phyloP scores from a whole-genome alignment of 2,797 vertebrate species.

The Mus spretus region DNA sequence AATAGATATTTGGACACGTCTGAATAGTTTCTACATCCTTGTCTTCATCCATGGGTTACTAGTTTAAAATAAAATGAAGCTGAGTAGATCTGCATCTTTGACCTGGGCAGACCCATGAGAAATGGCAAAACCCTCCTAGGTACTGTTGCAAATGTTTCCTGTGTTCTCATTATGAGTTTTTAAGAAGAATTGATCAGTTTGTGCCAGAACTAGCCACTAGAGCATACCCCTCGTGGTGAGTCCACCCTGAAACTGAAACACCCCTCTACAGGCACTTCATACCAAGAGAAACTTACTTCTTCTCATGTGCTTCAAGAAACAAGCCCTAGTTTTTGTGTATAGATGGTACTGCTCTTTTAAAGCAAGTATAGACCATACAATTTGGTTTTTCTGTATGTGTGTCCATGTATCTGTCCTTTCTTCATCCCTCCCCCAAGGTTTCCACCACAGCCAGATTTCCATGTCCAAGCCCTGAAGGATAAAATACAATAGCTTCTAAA shows the following conservation, averaged over 20 bases:
- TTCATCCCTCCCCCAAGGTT: not conserved
- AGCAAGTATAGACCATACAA: not conserved
- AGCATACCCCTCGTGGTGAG: no score
- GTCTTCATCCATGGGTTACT: slow-evolving; percentile 58
- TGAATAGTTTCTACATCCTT: not conserved
- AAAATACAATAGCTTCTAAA: not conserved
- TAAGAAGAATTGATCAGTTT: not conserved
- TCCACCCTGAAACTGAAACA: no score
- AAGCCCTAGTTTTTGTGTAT: not conserved
- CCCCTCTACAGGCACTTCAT: not conserved
- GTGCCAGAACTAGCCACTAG: not conserved
- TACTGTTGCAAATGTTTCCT: not conserved
- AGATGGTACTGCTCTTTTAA: no score
- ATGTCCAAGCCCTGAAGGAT: not conserved
- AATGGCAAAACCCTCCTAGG: not conserved
- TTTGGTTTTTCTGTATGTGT: not conserved
- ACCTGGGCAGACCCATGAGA: not conserved
- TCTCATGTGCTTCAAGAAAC: no score
- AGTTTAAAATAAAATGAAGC: slow-evolving; percentile 62
- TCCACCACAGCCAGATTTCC: not conserved
- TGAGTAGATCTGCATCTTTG: not conserved
- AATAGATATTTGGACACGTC: not conserved
- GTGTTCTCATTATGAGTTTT: not conserved
- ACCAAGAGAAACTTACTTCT: no score
- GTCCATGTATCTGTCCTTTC: not conserved